Evolutionary conservation across 2,797 vertebrate species (phyloP), one percentile per base, ranked within the genome.

Genomic region (Galaxias olidus): DNA sequence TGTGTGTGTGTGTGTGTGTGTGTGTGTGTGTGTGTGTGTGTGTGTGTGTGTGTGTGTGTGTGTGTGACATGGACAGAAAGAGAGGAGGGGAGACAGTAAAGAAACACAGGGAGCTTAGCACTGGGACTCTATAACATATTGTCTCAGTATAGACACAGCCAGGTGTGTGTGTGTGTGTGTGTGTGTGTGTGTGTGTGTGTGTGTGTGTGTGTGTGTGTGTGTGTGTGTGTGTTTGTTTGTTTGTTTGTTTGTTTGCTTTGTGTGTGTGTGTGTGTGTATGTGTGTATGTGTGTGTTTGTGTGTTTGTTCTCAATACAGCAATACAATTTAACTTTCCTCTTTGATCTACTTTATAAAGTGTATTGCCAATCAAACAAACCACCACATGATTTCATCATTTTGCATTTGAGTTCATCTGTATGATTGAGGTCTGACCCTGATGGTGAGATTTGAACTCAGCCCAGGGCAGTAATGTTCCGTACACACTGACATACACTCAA

Each of bases 251-350:
- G 43, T 46, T 50, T n/a, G 62, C n/a, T n/a, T n/a, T n/a, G 62
- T 12, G 11, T 8, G 12, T n/a, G 51, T 30, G 43, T 46, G 62
- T n/a, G 62, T 40, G 51, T 4, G 40, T 45, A 15, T 20, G n/a
- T 30, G 41, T 63, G 90, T 90, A 90, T 18, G 19, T 14, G 55
- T 58, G 55, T 58, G 44, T 50, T 14, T 19, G 42, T 30, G 30
- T 30, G 30, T 30, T 2, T 30, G 30, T 30, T 30, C 30, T 30
- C 30, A 30, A 30, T 30, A 30, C 30, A 30, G 30, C 30, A 30
- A 30, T 6, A 6, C 30, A 2, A 30, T 30, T 2, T 30, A 30
- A 30, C 2, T 30, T 2, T 30, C 30, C 30, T 3, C 30, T 30
- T 30, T 30, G 3, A 30, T 6, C 30, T 30, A 30, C 30, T 30